Conservation (phyloP, 2,888 invertebrate genomes). For the Leistus spinibarbis region DNA sequence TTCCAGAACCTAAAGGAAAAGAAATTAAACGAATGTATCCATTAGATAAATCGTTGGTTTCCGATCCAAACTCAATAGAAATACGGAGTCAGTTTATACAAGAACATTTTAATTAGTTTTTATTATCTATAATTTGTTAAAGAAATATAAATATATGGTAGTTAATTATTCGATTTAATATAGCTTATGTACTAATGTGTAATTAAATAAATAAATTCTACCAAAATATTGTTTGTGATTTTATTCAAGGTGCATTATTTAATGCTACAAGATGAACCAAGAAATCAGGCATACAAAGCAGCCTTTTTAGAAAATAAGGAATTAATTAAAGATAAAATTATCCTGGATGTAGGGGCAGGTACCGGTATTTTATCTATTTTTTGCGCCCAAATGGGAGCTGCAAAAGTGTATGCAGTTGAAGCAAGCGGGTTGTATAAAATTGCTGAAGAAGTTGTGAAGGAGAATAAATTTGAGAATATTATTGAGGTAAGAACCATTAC, state of each 20-base stretch:
- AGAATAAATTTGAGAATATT: conserved; percentile 70
- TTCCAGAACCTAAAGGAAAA: conserved; percentile 42
- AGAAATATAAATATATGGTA: neutral
- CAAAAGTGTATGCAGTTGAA: conserved; percentile 84
- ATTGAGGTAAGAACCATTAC: conserved; percentile 64
- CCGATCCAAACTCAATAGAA: conserved; percentile 23
- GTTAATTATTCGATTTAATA: conserved; percentile 2
- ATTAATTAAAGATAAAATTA: conserved; percentile 75
- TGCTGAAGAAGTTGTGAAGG: conserved; percentile 69
- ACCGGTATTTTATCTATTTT: conserved; percentile 89
- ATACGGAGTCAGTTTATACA: conserved; percentile 43
- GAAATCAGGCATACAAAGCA: conserved; percentile 79
- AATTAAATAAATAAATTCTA: neutral
- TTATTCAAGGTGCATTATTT: conserved; percentile 72
- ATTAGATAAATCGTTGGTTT: conserved; percentile 22
- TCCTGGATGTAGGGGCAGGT: conserved; percentile 87
- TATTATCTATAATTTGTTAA: neutral
- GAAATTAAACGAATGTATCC: conserved; percentile 39
- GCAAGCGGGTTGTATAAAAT: conserved; percentile 73
- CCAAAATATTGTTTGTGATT: neutral
- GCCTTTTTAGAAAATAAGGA: conserved; percentile 74
- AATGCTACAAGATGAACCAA: conserved; percentile 77
- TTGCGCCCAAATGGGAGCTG: conserved; percentile 90
- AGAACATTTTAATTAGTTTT: conserved; percentile 41
- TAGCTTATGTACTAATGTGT: neutral